Conservation (phyloP, 2,797 vertebrate species). For the Tadarida brasiliensis region DNA sequence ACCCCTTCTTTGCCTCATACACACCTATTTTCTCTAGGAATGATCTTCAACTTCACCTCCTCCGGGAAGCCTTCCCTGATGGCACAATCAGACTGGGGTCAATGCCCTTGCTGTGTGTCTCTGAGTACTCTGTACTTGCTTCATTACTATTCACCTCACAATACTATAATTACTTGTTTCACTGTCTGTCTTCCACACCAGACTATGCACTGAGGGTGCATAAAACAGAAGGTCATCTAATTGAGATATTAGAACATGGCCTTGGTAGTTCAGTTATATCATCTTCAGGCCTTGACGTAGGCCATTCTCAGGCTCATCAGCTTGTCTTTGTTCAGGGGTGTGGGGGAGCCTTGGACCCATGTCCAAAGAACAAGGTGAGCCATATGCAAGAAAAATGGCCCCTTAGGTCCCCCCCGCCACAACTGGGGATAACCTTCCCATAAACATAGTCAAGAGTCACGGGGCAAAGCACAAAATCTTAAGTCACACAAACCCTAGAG, state of each 20-base stretch:
- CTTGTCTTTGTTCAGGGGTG: background rate
- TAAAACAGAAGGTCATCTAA: background rate
- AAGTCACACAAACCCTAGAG: background rate
- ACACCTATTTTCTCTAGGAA: conserved; percentile 16
- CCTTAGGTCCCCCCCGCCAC: background rate
- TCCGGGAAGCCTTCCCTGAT: conserved; percentile 22
- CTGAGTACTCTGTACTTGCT: background rate
- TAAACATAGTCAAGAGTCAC: background rate
- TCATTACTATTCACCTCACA: background rate
- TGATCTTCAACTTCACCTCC: background rate
- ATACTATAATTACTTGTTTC: background rate
- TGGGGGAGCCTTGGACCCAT: background rate
- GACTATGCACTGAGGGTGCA: background rate
- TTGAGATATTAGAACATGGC: background rate
- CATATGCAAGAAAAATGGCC: background rate
- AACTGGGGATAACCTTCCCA: background rate
- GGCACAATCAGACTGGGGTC: background rate
- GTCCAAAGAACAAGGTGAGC: background rate
- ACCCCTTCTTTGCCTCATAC: background rate
- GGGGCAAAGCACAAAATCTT: background rate
- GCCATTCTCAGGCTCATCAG: background rate
- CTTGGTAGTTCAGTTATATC: background rate
- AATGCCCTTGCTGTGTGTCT: background rate
- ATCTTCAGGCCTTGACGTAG: background rate
- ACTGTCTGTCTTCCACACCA: background rate